Conservation (phyloP, 2,888 invertebrate genomes). For the Drosophila helvetica region DNA sequence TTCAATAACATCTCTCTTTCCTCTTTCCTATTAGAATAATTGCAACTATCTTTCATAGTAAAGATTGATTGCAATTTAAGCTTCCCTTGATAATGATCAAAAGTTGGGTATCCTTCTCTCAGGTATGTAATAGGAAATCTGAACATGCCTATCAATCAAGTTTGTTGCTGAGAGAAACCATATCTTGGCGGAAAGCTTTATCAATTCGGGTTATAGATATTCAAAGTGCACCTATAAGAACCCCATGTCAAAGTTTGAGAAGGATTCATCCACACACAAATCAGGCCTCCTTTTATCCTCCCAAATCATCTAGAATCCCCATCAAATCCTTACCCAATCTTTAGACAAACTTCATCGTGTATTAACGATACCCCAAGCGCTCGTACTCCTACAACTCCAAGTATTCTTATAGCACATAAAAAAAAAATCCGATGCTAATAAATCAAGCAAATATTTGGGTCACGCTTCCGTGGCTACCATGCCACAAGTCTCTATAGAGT, state of each 20-base stretch:
- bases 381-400: conserved; percentile 10
- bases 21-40: background rate
- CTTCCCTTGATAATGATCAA: too few species aligned
- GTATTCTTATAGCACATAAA: conserved; percentile 50
- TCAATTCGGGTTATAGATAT: background rate
- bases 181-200: too few species aligned
- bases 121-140: background rate
- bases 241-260: background rate
- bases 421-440: conserved; percentile 60
- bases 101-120: background rate
- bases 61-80: background rate
- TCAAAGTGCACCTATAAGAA: background rate
- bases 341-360: conserved; percentile 31
- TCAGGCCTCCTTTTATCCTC: background rate
- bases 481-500: conserved; percentile 6
- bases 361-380: conserved; percentile 30
- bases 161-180: too few species aligned
- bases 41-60: background rate
- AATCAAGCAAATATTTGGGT: conserved; percentile 79
- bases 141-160: too few species aligned
- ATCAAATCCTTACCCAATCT: conserved; percentile 9
- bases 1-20: too few species aligned
- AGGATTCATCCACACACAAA: background rate
- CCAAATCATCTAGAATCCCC: background rate
- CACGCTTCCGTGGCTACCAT: conserved; percentile 67